Evolutionary conservation across 2,888 invertebrate species (phyloP).

Genomic region (Caenorhabditis macrosperma): DNA sequence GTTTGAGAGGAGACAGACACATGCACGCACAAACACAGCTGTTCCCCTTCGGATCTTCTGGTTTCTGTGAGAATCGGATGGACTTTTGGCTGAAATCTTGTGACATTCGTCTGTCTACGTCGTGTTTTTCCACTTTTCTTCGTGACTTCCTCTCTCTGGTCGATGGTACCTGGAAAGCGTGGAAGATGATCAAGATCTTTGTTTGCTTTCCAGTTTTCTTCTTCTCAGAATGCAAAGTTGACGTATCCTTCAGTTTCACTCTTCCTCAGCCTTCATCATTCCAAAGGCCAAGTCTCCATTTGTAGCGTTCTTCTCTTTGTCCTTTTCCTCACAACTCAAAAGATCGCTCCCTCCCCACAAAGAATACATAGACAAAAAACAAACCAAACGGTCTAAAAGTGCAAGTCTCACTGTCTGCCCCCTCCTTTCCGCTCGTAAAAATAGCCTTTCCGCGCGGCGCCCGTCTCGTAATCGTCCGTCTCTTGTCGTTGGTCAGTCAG

Average conservation of each 20-base stretch:
- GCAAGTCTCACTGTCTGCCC: constrained; percentile 18
- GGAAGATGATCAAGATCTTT: too few species aligned
- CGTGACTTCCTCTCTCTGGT: neutral
- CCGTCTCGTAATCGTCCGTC: constrained; percentile 11
- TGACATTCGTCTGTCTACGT: constrained; percentile 6
- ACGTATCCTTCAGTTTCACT: too few species aligned
- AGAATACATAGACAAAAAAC: neutral
- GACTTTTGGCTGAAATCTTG: constrained; percentile 18
- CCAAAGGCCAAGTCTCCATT: too few species aligned
- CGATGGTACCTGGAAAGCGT: too few species aligned
- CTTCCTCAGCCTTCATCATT: too few species aligned
- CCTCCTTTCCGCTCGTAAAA: constrained; percentile 16
- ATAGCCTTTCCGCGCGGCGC: constrained; percentile 51
- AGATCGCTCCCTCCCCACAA: constrained; percentile 1
- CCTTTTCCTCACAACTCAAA: neutral
- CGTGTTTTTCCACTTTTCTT: constrained; percentile 1
- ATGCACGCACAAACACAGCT: constrained; percentile 36
- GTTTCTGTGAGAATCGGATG: constrained; percentile 1
- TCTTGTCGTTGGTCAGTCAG: constrained; percentile 10
- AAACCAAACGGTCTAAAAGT: constrained; percentile 31
- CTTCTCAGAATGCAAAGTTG: too few species aligned
- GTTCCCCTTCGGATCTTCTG: constrained; percentile 14
- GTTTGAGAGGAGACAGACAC: constrained; percentile 3
- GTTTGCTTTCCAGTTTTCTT: too few species aligned
- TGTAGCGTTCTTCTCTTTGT: neutral